Conservation (phyloP, 2,888 invertebrate genomes). For the Mimumesa dahlbomi region DNA sequence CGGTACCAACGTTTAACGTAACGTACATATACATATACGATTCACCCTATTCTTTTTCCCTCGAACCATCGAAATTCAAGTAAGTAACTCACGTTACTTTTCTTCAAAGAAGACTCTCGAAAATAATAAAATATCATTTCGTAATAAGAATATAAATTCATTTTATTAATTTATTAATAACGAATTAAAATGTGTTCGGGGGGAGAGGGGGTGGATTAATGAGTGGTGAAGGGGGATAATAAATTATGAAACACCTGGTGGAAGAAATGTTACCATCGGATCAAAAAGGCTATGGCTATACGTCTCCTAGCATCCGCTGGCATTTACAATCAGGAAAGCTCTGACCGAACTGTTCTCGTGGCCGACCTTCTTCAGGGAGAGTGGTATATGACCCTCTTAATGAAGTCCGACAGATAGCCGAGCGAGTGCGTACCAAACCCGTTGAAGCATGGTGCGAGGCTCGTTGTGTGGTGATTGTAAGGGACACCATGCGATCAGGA, state of each 20-base stretch:
- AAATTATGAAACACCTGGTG: too few species aligned
- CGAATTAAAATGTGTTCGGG: too few species aligned
- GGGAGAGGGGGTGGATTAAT: background rate
- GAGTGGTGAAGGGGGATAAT: too few species aligned
- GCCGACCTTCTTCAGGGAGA: conserved; percentile 46
- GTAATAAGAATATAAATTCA: too few species aligned
- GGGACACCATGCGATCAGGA: conserved; percentile 56
- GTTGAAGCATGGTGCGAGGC: conserved; percentile 55
- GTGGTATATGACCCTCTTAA: conserved; percentile 65
- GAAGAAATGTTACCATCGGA: conserved; percentile 31
- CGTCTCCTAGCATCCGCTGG: conserved; percentile 12
- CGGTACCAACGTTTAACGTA: too few species aligned
- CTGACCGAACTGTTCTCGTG: conserved; percentile 11
- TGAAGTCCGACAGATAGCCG: conserved; percentile 63
- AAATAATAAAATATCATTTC: too few species aligned
- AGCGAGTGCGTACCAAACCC: conserved; percentile 36
- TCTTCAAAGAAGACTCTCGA: too few species aligned
- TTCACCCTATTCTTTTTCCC: too few species aligned
- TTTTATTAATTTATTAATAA: too few species aligned
- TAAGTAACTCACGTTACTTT: too few species aligned
- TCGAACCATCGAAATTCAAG: too few species aligned
- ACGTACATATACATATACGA: too few species aligned
- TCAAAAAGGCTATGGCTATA: conserved; percentile 25
- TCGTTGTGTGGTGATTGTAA: conserved; percentile 56
- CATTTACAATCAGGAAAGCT: conserved; percentile 39